phyloP scores from a whole-genome alignment of 1,140 invertebrate genomes.

The Drosophila burlai region DNA sequence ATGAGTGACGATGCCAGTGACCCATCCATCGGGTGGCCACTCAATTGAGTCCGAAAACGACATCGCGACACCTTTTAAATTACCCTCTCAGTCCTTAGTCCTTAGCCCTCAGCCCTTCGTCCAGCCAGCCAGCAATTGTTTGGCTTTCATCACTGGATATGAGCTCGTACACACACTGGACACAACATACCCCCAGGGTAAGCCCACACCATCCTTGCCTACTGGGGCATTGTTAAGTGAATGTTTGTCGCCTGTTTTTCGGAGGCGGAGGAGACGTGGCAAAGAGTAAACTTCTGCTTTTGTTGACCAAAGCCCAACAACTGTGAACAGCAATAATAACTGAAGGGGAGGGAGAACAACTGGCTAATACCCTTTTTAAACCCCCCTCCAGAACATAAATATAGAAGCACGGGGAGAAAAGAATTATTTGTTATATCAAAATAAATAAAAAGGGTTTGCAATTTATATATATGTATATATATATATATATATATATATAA shows the following conservation, averaged over 20 bases:
- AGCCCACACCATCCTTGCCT: not conserved
- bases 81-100: not conserved
- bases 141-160: conserved; percentile 33
- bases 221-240: conserved; percentile 39
- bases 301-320: conserved; percentile 42
- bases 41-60: conserved; percentile 24
- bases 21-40: not conserved
- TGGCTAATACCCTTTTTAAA: conserved; percentile 75
- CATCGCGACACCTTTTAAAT: conserved; percentile 35
- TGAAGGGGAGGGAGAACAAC: conserved; percentile 11
- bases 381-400: conserved; percentile 60
- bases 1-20: conserved; percentile 13
- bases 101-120: not conserved
- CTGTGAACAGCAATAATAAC: conserved; percentile 19
- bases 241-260: conserved; percentile 44
- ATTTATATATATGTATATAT: not conserved
- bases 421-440: too few species aligned
- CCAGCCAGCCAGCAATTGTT: conserved; percentile 18
- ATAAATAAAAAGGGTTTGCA: too few species aligned
- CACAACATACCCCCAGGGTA: conserved; percentile 14
- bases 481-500: not conserved
- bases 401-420: conserved; percentile 22
- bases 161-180: conserved; percentile 8
- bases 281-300: conserved; percentile 38
- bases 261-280: not conserved